Evolutionary conservation across 1,140 invertebrate genomes (phyloP).

Genomic region (Aricia agestis): DNA sequence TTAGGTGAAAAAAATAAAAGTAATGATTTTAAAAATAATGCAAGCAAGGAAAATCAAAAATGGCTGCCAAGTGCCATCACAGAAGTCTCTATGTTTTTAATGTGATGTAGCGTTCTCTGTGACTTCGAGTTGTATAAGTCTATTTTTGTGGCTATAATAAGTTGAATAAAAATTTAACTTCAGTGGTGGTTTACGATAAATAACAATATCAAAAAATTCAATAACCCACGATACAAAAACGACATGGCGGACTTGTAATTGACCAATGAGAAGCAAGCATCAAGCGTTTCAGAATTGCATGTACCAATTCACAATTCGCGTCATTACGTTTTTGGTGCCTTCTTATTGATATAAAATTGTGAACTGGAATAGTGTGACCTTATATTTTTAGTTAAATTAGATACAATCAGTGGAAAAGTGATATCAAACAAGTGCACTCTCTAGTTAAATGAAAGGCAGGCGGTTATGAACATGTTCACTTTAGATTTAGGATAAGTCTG

Average conservation of each 20-base stretch:
- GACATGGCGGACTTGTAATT: conserved; percentile 79
- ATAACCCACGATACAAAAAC: conserved; percentile 67
- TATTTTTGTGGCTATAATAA: background rate
- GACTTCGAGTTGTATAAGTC: conserved; percentile 13
- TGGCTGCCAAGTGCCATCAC: conserved; percentile 52
- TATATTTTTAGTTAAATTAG: conserved; percentile 21
- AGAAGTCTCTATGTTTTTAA: conserved; percentile 37
- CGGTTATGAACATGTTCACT: conserved; percentile 62
- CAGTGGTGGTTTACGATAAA: background rate
- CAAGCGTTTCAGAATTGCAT: conserved; percentile 76
- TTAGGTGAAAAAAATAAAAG: background rate
- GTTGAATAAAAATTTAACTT: background rate
- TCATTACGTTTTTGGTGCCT: conserved; percentile 78
- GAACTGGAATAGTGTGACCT: conserved; percentile 39
- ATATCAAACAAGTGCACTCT: conserved; percentile 8
- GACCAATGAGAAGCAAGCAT: conserved; percentile 79
- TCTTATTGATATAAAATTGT: conserved; percentile 60
- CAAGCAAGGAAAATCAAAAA: conserved; percentile 42
- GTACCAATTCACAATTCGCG: conserved; percentile 76
- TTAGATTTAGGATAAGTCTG: conserved; percentile 70
- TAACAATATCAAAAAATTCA: conserved; percentile 47
- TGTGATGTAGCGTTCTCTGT: conserved; percentile 43
- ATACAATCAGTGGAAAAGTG: conserved; percentile 18
- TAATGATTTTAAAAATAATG: background rate
- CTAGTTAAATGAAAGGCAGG: conserved; percentile 6